These are phyloP conservation scores for Falco peregrinus DNA, from an alignment of 2,797 vertebrate species.

Conservation along the genomic window DNA sequence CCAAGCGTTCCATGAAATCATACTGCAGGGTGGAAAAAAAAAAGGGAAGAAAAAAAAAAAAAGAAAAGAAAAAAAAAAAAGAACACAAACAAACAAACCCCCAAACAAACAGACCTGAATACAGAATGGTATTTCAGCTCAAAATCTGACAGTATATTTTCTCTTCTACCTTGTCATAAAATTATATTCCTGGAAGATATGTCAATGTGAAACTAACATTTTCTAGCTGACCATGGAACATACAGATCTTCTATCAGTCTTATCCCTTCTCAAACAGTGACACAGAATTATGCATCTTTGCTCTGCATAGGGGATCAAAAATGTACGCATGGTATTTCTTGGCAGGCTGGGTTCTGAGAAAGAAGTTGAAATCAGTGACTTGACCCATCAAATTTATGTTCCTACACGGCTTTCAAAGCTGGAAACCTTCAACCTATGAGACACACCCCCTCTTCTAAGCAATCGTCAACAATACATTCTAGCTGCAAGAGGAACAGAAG, in stretches of 20 bases:
- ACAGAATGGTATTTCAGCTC: neutral
- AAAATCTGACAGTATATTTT: neutral
- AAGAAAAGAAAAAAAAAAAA: neutral
- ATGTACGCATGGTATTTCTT: neutral
- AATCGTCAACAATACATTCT: neutral
- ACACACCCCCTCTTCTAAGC: neutral
- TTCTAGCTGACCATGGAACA: neutral
- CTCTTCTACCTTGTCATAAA: neutral
- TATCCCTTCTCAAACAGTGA: neutral
- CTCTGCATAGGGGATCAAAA: neutral
- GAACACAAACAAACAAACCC: neutral
- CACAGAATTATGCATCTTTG: neutral
- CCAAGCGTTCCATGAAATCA: conserved; percentile 97
- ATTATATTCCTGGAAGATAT: neutral
- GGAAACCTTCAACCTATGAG: neutral
- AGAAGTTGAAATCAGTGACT: neutral
- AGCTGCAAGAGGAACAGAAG: neutral
- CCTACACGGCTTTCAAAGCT: neutral
- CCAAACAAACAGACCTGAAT: neutral
- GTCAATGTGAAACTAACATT: neutral
- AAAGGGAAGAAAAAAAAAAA: neutral
- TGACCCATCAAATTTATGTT: neutral
- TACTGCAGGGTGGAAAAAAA: conserved; percentile 78
- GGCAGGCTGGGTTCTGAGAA: neutral
- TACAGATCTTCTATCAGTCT: neutral